Evolutionary conservation across 2,113 vertebrate species (phyloP), one percentile per base, ranked within the genome.

Genomic region (Nesogale talazaci): DNA sequence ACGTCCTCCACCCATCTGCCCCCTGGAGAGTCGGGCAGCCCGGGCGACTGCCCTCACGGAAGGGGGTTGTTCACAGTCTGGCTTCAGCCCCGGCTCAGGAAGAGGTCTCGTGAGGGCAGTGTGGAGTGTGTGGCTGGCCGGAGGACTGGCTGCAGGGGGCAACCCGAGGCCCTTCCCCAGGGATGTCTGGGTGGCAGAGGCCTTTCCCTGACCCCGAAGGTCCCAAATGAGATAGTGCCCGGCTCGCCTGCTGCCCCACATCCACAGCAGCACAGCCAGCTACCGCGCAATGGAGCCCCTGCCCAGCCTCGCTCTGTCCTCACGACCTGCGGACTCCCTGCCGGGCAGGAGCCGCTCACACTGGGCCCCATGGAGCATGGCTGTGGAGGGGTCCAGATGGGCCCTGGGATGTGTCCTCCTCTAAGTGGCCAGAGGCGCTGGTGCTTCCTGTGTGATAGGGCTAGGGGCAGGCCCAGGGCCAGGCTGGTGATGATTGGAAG

Each of bases 371-470:
- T 2, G 6, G 52, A 67, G 29, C 9, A 1, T 1, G 17, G 82
- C 38, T 19, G 3, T 38, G 1, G 25, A 46, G n/a, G 72, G 56
- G 25, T 67, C 22, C 0, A 0, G 10, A 9, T 38, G 25, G 79
- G 36, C 3, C 57, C 57, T 59, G 57, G 57, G 57, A 19, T 19
- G 1, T 38, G 22, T 3, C 9, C 5, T 1, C 16, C 19, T 7
- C 22, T 2, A 0, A 70, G 38, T 19, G 27, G 70, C 84, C 2
- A 0, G 1, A 23, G 34, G 6, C 15, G 16, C n/a, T n/a, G 6
- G 4, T 8, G 27, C n/a, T 72, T 36, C 34, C 69, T 31, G 4
- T 16, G 17, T 15, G n/a, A 4, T 10, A 34, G 69, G 34, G 22
- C 15, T 10, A 0, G 17, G 34, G 19, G 57, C 77, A 20, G 85